Evolutionary conservation across 2,888 invertebrate genomes (phyloP).

Genomic region (Perithous albicinctus): DNA sequence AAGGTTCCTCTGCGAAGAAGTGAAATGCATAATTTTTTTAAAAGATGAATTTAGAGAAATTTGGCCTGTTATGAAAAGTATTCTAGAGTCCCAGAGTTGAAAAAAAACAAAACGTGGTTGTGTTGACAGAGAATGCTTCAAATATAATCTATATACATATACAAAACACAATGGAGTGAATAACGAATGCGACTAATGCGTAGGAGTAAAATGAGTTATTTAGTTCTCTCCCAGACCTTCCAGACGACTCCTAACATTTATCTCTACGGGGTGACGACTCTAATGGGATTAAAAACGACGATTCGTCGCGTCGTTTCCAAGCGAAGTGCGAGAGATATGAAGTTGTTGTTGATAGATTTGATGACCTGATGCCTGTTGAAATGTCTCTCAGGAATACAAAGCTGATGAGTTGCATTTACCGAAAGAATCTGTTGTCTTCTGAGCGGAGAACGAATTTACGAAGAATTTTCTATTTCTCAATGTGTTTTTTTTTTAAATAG

Average conservation of each 20-base stretch:
- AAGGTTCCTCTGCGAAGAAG: not conserved
- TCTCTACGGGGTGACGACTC: not conserved
- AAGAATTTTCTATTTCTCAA: not conserved
- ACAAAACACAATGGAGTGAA: not conserved
- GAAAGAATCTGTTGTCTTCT: not conserved
- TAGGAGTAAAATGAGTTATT: slow-evolving; percentile 32
- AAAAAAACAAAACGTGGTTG: too few relatives aligned
- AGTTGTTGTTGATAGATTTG: not conserved
- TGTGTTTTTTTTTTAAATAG: not conserved
- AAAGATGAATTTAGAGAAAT: too few relatives aligned
- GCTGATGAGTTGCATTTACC: not conserved
- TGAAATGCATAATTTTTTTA: too few relatives aligned
- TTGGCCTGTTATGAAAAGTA: too few relatives aligned
- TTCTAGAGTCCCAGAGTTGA: too few relatives aligned
- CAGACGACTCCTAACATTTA: not conserved
- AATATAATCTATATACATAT: not conserved
- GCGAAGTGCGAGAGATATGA: not conserved
- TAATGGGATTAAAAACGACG: slow-evolving; percentile 23
- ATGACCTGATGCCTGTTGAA: not conserved
- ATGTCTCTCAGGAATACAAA: not conserved
- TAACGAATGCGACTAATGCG: slow-evolving; percentile 4
- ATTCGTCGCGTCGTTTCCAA: not conserved
- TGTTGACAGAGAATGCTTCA: not conserved
- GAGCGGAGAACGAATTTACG: not conserved
- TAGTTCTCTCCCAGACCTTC: not conserved